These are phyloP conservation scores for Gracilinanus agilis DNA, from an alignment of 2,113 vertebrate genomes.

Conservation along the genomic window DNA sequence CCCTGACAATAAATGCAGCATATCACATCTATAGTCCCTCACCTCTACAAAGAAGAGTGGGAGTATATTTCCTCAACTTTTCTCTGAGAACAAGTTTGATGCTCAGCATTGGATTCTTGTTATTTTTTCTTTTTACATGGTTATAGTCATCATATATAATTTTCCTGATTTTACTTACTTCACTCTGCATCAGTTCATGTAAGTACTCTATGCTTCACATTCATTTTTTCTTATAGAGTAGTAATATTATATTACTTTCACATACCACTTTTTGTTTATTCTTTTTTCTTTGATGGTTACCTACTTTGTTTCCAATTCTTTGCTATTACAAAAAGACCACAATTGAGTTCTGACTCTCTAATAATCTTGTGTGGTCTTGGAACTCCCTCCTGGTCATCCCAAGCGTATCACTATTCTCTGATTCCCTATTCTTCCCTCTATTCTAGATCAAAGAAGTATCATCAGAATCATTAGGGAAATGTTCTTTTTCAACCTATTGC, in stretches of 20 bases:
- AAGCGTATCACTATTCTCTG: neutral
- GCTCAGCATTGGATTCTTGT: neutral
- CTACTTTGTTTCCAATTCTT: neutral
- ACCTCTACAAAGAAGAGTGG: neutral
- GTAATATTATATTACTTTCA: neutral
- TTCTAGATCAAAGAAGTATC: neutral
- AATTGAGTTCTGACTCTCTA: neutral
- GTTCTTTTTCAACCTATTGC: neutral
- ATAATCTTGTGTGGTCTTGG: neutral
- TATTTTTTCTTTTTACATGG: neutral
- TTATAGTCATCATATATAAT: neutral
- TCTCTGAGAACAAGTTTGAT: neutral
- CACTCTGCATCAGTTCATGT: neutral
- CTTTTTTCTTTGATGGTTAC: neutral
- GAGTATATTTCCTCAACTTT: neutral
- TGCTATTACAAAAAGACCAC: neutral
- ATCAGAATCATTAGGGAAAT: neutral
- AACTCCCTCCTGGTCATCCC: neutral
- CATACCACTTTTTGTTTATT: neutral
- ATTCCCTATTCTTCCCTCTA: neutral
- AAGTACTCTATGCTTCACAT: neutral
- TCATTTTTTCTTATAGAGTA: neutral
- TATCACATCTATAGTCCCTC: neutral
- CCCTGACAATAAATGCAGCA: neutral
- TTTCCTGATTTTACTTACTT: neutral